Evolutionary conservation across 2,113 vertebrate genomes (phyloP).

Genomic region (Sapayoa aenigma): DNA sequence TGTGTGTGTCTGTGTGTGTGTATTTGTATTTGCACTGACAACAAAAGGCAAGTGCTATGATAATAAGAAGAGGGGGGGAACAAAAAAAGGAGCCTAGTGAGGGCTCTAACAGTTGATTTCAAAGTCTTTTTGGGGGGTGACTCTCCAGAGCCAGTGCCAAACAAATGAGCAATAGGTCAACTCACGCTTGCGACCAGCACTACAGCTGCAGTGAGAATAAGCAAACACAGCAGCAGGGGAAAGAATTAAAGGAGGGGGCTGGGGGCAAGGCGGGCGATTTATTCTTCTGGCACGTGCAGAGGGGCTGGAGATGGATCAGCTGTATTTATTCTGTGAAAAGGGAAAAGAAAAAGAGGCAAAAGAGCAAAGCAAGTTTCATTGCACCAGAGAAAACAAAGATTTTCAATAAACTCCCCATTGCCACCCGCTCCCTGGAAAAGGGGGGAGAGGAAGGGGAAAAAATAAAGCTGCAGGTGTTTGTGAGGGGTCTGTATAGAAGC

Average conservation of each 20-base stretch:
- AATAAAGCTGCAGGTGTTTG: conserved; percentile 66
- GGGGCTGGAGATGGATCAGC: conserved; percentile 73
- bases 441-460: not conserved
- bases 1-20: not conserved
- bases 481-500: not conserved
- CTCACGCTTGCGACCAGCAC: conserved; percentile 36
- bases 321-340: conserved; percentile 79
- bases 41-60: conserved; percentile 59
- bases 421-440: not conserved
- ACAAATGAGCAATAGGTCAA: conserved; percentile 63
- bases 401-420: conserved; percentile 46
- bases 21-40: conserved; percentile 38
- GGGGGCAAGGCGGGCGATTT: conserved; percentile 45
- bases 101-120: conserved; percentile 42
- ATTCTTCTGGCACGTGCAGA: conserved; percentile 78
- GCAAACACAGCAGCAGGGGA: conserved; percentile 66
- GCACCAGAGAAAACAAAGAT: conserved; percentile 58
- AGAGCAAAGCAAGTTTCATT: conserved; percentile 63
- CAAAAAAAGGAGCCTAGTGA: not conserved
- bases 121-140: conserved; percentile 16
- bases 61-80: not conserved
- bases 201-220: conserved; percentile 77
- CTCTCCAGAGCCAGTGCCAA: conserved; percentile 22
- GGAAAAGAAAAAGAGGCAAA: conserved; percentile 62
- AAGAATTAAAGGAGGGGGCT: conserved; percentile 56